phyloP scores from a whole-genome alignment of 2,113 vertebrate species.

The Lucifuga dentata region DNA sequence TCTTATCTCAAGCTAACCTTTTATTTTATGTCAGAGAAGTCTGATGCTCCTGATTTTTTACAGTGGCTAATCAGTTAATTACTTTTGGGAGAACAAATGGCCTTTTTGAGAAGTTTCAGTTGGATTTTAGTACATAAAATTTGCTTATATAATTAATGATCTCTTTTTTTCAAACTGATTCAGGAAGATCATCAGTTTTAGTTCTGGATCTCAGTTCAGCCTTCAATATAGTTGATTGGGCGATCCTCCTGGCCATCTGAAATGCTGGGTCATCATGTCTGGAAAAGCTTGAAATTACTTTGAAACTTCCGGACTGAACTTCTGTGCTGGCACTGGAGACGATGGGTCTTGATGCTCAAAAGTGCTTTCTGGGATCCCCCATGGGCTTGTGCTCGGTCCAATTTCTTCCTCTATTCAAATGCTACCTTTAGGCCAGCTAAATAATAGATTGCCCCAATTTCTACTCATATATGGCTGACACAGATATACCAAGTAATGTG shows the following conservation, averaged over 20 bases:
- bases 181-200: background rate
- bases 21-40: no score
- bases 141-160: background rate
- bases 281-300: background rate
- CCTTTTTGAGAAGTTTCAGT: background rate
- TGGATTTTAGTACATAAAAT: background rate
- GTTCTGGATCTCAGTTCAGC: background rate
- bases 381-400: background rate
- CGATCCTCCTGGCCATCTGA: background rate
- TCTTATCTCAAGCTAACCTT: background rate
- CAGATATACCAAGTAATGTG: background rate
- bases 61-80: background rate
- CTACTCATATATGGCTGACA: background rate
- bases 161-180: background rate
- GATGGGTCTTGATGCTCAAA: no score
- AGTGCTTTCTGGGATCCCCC: no score
- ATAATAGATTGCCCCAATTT: background rate
- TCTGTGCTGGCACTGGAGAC: background rate
- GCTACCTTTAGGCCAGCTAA: background rate
- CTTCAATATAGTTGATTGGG: background rate
- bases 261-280: background rate
- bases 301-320: background rate
- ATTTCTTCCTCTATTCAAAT: background rate
- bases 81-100: conserved; percentile 3
- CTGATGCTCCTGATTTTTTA: no score